These are phyloP conservation scores for Lepus oiostolus DNA, from an alignment of 2,797 vertebrate species.

Conservation along the genomic window DNA sequence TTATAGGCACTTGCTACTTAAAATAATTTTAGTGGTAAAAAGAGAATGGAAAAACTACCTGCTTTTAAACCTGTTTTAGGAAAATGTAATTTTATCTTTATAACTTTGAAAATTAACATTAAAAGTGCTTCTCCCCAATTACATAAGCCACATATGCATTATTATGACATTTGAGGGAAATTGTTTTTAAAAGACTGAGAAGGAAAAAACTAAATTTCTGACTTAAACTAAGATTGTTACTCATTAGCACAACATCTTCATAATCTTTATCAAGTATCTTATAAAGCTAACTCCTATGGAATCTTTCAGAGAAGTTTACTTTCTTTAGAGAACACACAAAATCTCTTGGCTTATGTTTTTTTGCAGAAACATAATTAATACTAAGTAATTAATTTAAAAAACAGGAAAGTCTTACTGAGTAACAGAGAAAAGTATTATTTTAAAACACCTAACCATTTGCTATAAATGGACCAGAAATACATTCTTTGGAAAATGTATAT, in stretches of 20 bases:
- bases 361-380: constrained; percentile 66
- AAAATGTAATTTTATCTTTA: constrained; percentile 65
- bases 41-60: constrained; percentile 27
- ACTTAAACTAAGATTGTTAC: constrained; percentile 35
- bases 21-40: constrained; percentile 57
- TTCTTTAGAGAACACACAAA: constrained; percentile 59
- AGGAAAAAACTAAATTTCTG: constrained; percentile 48
- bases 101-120: constrained; percentile 61
- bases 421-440: constrained; percentile 74
- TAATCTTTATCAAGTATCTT: constrained; percentile 35
- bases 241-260: constrained; percentile 55
- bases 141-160: not conserved
- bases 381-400: constrained; percentile 57
- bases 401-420: constrained; percentile 59
- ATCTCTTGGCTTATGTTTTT: constrained; percentile 31
- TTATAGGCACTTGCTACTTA: constrained; percentile 52
- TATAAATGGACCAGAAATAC: constrained; percentile 68
- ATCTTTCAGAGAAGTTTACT: constrained; percentile 44
- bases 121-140: not conserved
- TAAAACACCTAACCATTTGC: constrained; percentile 73
- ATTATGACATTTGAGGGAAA: not conserved
- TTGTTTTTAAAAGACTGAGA: not conserved
- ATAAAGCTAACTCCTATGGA: constrained; percentile 19
- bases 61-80: constrained; percentile 53
- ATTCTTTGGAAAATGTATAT: constrained; percentile 70